Conservation (phyloP, 1,140 invertebrate genomes). For the Drosophila repletoides region DNA sequence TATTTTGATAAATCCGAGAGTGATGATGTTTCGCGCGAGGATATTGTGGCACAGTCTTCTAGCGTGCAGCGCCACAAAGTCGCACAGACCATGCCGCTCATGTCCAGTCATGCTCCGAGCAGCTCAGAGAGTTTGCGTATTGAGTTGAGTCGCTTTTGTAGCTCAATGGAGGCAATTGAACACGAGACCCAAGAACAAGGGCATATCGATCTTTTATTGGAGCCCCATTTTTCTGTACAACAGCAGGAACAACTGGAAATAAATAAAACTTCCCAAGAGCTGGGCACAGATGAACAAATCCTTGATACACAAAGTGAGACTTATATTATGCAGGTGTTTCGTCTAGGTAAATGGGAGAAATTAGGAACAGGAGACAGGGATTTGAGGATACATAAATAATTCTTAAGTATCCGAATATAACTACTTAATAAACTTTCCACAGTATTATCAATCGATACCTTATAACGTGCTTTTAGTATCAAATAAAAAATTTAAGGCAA, state of each 20-base stretch:
- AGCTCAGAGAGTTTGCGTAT: conserved; percentile 66
- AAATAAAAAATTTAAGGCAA: too few species aligned
- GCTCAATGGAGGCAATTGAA: conserved; percentile 68
- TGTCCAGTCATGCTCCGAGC: conserved; percentile 3
- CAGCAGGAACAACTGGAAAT: neutral
- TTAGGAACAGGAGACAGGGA: neutral
- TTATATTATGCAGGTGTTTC: conserved; percentile 35
- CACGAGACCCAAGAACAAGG: too few species aligned
- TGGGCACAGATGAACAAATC: conserved; percentile 23
- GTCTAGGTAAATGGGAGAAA: conserved; percentile 33
- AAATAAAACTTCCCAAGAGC: neutral
- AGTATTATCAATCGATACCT: too few species aligned
- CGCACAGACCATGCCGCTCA: neutral
- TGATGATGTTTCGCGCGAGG: conserved; percentile 62
- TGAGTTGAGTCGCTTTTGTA: conserved; percentile 66
- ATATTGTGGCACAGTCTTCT: conserved; percentile 44
- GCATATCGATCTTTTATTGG: too few species aligned
- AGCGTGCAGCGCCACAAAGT: conserved; percentile 1
- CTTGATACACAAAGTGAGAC: conserved; percentile 54
- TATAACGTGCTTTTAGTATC: too few species aligned
- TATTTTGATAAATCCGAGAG: conserved; percentile 77
- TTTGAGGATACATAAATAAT: neutral
- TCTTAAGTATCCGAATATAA: too few species aligned
- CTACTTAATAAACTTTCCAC: too few species aligned
- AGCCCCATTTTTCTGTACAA: too few species aligned